Percentiles rank a stretch among this genome's conserved stretches.
Evolutionary conservation across 2,113 vertebrate genomes (phyloP).

Genomic region (Todiramphus chloris): DNA sequence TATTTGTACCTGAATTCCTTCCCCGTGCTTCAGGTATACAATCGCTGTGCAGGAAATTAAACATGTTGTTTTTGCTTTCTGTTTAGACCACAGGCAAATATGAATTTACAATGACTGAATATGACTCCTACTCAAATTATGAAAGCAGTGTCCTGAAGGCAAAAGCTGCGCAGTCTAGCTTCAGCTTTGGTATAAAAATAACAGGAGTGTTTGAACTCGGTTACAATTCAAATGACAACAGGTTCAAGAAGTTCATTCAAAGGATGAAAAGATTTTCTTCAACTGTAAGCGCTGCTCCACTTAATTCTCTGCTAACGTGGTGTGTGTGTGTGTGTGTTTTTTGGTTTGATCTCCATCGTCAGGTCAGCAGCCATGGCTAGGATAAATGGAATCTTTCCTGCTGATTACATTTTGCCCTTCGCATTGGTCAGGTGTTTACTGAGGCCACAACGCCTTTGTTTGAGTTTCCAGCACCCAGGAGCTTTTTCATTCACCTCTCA

Average conservation of each 20-base stretch:
- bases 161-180: background rate
- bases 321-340: background rate
- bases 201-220: conserved; percentile 69
- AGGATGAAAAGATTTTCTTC: conserved; percentile 80
- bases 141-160: conserved; percentile 55
- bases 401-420: background rate
- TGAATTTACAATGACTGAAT: conserved; percentile 80
- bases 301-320: background rate
- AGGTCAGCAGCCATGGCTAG: background rate
- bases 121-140: conserved; percentile 83
- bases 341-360: background rate
- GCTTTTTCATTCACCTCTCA: background rate
- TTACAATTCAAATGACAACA: conserved; percentile 52
- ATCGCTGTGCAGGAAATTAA: conserved; percentile 26
- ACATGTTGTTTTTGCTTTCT: conserved; percentile 39
- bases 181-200: conserved; percentile 75
- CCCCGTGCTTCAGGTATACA: conserved; percentile 33
- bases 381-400: background rate
- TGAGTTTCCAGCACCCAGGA: background rate
- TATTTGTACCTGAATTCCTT: conserved; percentile 6
- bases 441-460: background rate
- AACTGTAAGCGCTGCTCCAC: conserved; percentile 75
- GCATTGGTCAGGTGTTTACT: background rate
- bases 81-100: conserved; percentile 87
- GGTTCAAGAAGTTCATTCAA: conserved; percentile 73